Evolutionary conservation across 2,888 invertebrate species (phyloP).

Genomic region (Heliconius aoede): DNA sequence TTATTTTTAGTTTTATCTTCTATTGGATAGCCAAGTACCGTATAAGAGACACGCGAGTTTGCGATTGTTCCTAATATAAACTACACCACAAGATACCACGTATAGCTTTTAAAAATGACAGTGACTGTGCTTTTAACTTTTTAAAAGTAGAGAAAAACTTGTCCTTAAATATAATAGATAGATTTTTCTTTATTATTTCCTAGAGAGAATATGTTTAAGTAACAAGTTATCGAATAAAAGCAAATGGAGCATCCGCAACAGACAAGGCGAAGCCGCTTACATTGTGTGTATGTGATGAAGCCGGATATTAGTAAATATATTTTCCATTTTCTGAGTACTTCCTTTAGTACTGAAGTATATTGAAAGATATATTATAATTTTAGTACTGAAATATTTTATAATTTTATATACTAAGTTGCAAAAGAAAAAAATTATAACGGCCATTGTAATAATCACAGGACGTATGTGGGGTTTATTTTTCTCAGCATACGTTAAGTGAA

Average conservation of each 20-base stretch:
- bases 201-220: background rate
- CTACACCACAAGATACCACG: background rate
- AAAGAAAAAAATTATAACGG: background rate
- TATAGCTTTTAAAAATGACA: slow-evolving; percentile 16
- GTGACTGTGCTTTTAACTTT: background rate
- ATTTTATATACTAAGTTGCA: background rate
- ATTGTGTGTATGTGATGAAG: slow-evolving; percentile 4
- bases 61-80: background rate
- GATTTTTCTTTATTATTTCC: background rate
- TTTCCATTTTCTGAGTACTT: background rate
- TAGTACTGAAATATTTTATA: background rate
- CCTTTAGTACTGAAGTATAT: background rate
- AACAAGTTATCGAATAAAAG: slow-evolving; percentile 2
- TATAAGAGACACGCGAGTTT: slow-evolving; percentile 76
- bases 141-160: background rate
- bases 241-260: slow-evolving; percentile 6
- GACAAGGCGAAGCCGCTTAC: slow-evolving; percentile 10
- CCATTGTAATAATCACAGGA: background rate
- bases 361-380: background rate
- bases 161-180: background rate
- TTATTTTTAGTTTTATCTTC: slow-evolving; percentile 82
- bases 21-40: slow-evolving; percentile 81
- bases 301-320: slow-evolving; percentile 1
- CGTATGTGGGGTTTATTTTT: background rate
- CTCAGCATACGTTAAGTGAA: background rate